Base-by-base conservation (phyloP, 1,140 invertebrate species). In the Andrena cerasifolii region DNA sequence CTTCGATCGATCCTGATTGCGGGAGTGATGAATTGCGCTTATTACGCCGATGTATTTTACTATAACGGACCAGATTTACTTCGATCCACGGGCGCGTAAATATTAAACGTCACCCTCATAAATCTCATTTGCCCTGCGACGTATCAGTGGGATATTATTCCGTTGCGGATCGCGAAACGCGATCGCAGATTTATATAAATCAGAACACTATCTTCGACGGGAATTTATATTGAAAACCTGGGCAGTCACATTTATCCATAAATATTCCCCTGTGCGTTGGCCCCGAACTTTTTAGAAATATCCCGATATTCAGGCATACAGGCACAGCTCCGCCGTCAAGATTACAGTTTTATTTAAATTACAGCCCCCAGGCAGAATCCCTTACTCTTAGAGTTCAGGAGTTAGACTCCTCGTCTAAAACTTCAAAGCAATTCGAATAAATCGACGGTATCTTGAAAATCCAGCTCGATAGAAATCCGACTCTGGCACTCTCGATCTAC, bases 81-180 rank as follows among this genome's bases (percentile, higher is more conserved):
- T 21, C 36, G 58, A 73, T 51, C 43, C 26, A 21, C 68, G 53
- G 14, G 47, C 31, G 36, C 45, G 59, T 74, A 74, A 74, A 74
- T 74, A 74, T 74, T 65, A 53, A 51, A 74, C 40, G 47, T 26
- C 12, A 24, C 26, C 24, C 18, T 18, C 45, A 18, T 65, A 74
- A 74, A 74, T 74, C 72, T 53, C 72, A 74, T 74, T 74, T 74
- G 36, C n/a, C n/a, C 47, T 36, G 28, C 53, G 31, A 66, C 47
- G 59, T 66, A 74, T 66, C 72, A 31, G 26, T 53, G 33, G 47
- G 45, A 65, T 54, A 65, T 74, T 54, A 54, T 53, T 65, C 61
- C 49, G 26, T 24, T n/a, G 10, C 59, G 58, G 18, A 28, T 31
- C 14, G 14, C 33, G 26, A 49, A 21, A 28, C 16, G 28, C 45